A percentile compares a stretch with the other conserved stretches of the same genome.
Conservation (phyloP, 2,888 invertebrate genomes). For the Polydrusus cervinus region DNA sequence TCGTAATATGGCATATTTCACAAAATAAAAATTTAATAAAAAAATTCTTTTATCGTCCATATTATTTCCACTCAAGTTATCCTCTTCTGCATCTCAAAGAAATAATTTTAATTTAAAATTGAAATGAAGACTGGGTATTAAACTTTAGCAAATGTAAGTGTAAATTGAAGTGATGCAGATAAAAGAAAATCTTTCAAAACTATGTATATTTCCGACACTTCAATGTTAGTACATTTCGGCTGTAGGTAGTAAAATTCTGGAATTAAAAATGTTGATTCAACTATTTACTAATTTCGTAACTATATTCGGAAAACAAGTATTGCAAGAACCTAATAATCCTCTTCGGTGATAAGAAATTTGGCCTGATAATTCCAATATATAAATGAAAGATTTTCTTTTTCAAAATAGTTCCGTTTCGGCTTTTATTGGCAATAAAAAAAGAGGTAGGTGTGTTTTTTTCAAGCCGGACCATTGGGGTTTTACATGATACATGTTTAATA, state of each 20-base stretch:
- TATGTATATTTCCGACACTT: constrained; percentile 8
- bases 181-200: constrained; percentile 30
- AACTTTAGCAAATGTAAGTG: constrained; percentile 15
- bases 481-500: no score
- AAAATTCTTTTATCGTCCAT: not conserved
- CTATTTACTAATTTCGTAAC: not conserved
- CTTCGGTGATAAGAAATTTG: no score
- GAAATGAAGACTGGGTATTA: constrained; percentile 22
- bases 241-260: not conserved
- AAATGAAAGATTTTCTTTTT: no score
- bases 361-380: no score
- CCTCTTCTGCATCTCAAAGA: constrained; percentile 14
- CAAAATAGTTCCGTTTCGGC: no score
- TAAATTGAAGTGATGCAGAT: constrained; percentile 6
- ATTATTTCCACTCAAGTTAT: constrained; percentile 12
- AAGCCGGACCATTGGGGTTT: no score
- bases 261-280: not conserved
- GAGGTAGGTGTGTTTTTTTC: no score
- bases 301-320: no score
- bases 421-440: no score
- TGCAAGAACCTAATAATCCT: no score
- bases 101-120: constrained; percentile 34
- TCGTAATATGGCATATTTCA: no score
- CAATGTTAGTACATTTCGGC: constrained; percentile 1
- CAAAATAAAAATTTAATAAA: not conserved